Conservation (phyloP, 1,140 invertebrate genomes). For the Cyclargus thomasi region DNA sequence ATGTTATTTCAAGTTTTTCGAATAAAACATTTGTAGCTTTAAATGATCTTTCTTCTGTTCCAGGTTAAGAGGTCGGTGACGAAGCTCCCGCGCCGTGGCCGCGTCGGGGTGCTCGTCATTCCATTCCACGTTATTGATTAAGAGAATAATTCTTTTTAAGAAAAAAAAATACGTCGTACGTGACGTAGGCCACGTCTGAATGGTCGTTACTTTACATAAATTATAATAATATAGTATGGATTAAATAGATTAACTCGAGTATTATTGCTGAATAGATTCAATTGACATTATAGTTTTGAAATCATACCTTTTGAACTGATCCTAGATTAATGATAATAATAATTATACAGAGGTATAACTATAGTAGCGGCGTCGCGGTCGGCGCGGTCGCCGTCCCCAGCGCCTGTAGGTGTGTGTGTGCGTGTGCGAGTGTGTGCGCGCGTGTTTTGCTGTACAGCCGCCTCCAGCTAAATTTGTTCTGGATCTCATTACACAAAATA, state of each 20-base stretch:
- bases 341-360: conserved; percentile 52
- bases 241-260: conserved; percentile 69
- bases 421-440: conserved; percentile 33
- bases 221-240: conserved; percentile 72
- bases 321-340: conserved; percentile 40
- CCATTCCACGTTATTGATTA: conserved; percentile 72
- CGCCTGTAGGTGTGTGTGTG: conserved; percentile 28
- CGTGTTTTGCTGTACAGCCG: conserved; percentile 34
- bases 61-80: conserved; percentile 70
- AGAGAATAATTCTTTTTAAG: conserved; percentile 63
- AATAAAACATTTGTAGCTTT: no score
- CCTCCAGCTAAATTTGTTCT: conserved; percentile 47
- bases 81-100: conserved; percentile 41
- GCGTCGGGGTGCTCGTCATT: conserved; percentile 53
- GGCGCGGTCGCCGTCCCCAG: conserved; percentile 18
- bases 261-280: conserved; percentile 71
- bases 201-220: conserved; percentile 45
- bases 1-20: no score
- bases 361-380: conserved; percentile 28
- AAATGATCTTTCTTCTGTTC: conserved; percentile 29
- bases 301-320: conserved; percentile 56
- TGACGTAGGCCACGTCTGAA: conserved; percentile 39
- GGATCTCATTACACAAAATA: conserved; percentile 62
- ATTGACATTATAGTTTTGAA: conserved; percentile 55
- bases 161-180: conserved; percentile 56